phyloP scores from a whole-genome alignment of 2,888 invertebrate species.

The Dyspetes luteomarginatus region DNA sequence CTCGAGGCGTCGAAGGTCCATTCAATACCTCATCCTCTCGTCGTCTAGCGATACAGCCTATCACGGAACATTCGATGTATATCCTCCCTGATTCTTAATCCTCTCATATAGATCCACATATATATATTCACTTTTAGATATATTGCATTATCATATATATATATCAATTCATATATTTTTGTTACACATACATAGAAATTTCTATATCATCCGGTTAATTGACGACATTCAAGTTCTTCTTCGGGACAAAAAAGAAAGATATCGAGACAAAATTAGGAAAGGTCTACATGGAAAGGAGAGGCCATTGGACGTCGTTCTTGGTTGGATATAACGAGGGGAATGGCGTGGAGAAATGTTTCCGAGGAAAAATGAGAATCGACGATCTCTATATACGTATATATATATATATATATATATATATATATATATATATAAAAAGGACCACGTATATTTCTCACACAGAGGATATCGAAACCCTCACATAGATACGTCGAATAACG shows the following conservation, averaged over 20 bases:
- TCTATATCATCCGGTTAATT: constrained; percentile 1
- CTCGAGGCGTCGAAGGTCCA: constrained; percentile 63
- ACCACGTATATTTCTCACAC: constrained; percentile 2
- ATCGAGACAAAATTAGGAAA: constrained; percentile 50
- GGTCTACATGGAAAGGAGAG: constrained; percentile 24
- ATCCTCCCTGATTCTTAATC: constrained; percentile 6
- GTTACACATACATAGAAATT: background rate
- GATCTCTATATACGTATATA: constrained; percentile 14
- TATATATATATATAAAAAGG: background rate
- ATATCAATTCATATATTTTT: background rate
- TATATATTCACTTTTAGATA: background rate
- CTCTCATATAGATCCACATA: background rate
- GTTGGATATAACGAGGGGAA: constrained; percentile 62
- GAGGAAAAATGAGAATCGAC: constrained; percentile 58
- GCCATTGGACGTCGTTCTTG: constrained; percentile 45
- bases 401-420: constrained; percentile 17
- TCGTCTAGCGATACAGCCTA: constrained; percentile 43
- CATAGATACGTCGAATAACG: constrained; percentile 20
- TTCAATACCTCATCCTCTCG: constrained; percentile 53
- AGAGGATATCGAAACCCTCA: constrained; percentile 53
- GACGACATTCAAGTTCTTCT: constrained; percentile 5
- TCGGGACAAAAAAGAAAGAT: constrained; percentile 6
- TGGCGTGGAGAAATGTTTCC: constrained; percentile 51
- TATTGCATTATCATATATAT: background rate
- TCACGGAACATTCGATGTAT: constrained; percentile 44